Evolutionary conservation across 1,140 invertebrate genomes (phyloP), one percentile per base, ranked within the genome.

Genomic region (Lanistes nyassanus): DNA sequence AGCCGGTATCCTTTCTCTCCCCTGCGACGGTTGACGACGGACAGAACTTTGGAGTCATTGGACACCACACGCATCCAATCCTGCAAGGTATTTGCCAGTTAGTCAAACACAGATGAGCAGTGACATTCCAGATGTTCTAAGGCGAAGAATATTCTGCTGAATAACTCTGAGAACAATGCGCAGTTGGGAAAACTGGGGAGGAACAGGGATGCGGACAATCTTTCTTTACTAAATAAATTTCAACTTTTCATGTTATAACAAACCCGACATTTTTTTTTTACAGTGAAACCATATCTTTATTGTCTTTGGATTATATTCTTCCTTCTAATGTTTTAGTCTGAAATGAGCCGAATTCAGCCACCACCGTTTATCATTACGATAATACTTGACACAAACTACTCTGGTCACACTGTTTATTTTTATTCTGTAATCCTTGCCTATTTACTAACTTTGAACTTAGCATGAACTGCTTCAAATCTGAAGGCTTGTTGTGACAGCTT

Each of bases 1-100:
- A 85, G 76, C n/a, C 85, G 78, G 79, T 87, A 88, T 5, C 85
- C 86, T 67, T 87, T 88, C 75, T 88, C 87, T 67, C 83, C 86
- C 34, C 86, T 78, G n/a, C 80, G 77, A 34, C 84, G 76, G 51
- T 82, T 82, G 31, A 86, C 81, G 7, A 89, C 83, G 4, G 86
- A 86, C 75, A 88, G 66, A 3, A 88, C 85, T 69, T 82, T 83
- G 29, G 86, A 84, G 69, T 89, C 86, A 77, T 81, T 82, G 21
- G 83, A 82, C 23, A 87, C 84, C 39, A 85, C 84, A 62, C 80
- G 73, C 86, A 88, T 87, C 83, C 87, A 85, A 65, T 89, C 87
- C 87, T 88, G 76, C 19, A 79, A 80, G n/a, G 71, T 71, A 37
- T 58, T 47, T 47, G 5, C 5, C 9, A 47, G 19, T 47, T n/a